These are phyloP conservation scores for Callospermophilus lateralis DNA, from an alignment of 2,113 vertebrate genomes.

Conservation along the genomic window DNA sequence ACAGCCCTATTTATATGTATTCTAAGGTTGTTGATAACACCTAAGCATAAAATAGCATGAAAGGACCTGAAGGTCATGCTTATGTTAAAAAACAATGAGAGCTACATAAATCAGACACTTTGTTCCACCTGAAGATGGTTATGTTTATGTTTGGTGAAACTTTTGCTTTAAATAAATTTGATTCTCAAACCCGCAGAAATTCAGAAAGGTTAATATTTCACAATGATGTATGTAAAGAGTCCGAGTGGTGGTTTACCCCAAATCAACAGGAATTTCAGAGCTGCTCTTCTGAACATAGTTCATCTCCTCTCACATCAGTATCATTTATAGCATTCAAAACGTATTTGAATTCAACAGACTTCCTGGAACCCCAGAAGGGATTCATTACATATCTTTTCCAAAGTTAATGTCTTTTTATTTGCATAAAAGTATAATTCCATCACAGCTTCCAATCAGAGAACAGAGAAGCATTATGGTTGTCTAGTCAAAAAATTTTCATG, in stretches of 20 bases:
- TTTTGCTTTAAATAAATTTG: conserved; percentile 38
- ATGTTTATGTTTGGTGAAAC: conserved; percentile 22
- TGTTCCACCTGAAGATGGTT: neutral
- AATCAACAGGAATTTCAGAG: neutral
- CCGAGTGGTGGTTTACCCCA: neutral
- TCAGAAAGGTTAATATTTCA: conserved; percentile 40
- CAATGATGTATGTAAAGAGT: neutral
- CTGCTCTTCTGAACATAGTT: conserved; percentile 7
- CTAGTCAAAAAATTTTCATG: conserved; percentile 68
- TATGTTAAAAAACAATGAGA: neutral
- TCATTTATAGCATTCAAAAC: conserved; percentile 62
- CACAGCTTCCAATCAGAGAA: conserved; percentile 66
- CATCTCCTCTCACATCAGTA: neutral
- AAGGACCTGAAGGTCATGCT: neutral
- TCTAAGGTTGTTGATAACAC: neutral
- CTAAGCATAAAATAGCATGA: neutral
- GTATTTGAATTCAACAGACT: conserved; percentile 69
- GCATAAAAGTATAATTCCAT: conserved; percentile 74
- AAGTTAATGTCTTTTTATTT: conserved; percentile 76
- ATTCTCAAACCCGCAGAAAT: neutral
- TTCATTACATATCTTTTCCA: conserved; percentile 67
- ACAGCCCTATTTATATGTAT: neutral
- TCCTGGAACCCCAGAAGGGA: conserved; percentile 69
- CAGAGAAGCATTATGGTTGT: conserved; percentile 10
- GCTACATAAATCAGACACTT: neutral